Base-by-base conservation (phyloP, 1,140 invertebrate species). In the Zaprionus vittiger region DNA sequence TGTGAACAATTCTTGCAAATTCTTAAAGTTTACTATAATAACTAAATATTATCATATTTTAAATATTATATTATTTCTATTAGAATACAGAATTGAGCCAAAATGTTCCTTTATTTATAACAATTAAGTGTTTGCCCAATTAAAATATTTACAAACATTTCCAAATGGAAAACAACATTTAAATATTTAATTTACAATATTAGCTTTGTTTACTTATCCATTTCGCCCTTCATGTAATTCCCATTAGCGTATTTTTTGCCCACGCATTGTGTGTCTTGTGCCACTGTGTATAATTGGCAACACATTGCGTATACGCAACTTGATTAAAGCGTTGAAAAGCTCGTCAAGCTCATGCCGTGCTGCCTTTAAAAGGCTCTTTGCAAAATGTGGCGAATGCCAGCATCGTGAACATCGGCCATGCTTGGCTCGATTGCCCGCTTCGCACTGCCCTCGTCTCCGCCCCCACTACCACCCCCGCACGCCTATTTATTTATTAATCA, bases 401-500 rank as follows among this genome's bases (percentile, higher is more conserved):
- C 65, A 20, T 68, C 38, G 20, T 20, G 15, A 15, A n/a, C 38
- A 4, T 34, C 9, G 9, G 9, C 3, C 31, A 0, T 6, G 9
- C 31, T 34, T 2, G 6, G 6, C 28, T 31, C 28, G 28, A 31
- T 31, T 31, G 28, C 28, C 28, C 9, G 31, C 31, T 34, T 34
- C 31, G 9, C 9, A 34, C 15, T 52, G 20, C 22, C 38, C 22
- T 7, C 12, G 2, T 64, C 63, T 62, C 44, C 60, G 34, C 52
- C 20, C 15, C n/a, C 38, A 5, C 28, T 2, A 7, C 68, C 5
- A 24, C 5, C 44, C 14, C 54, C 41, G 56, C 49, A 54, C 54
- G 68, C 78, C 80, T 84, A 90, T 84, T 90, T 90, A 90, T 90
- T 90, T 90, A 90, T 90, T 90, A 90, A 90, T 90, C 85, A 85